A percentile compares a stretch with the other conserved stretches of the same genome.
phyloP scores from a whole-genome alignment of 2,113 vertebrate genomes.

The Protobothrops flavoviridis region DNA sequence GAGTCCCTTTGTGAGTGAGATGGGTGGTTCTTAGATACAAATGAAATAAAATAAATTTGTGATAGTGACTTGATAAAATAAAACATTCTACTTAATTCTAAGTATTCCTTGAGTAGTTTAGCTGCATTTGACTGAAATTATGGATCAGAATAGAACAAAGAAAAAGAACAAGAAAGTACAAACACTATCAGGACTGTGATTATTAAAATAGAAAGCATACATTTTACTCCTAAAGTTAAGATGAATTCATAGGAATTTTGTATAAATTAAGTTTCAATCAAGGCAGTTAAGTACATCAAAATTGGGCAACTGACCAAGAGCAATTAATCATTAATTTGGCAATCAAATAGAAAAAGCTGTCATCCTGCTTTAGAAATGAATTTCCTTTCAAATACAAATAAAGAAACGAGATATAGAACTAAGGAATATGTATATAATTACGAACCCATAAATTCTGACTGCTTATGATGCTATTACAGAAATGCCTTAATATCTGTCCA shows the following conservation, averaged over 20 bases:
- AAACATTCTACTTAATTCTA: background rate
- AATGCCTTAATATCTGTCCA: background rate
- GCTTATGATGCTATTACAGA: background rate
- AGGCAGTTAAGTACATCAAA: background rate
- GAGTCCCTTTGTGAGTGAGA: background rate
- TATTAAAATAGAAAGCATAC: background rate
- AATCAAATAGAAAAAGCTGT: background rate
- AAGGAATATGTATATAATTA: background rate
- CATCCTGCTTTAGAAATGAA: conserved; percentile 5
- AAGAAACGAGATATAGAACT: background rate
- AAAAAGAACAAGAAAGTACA: background rate
- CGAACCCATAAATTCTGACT: background rate
- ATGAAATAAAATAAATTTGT: background rate
- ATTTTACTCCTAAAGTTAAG: background rate
- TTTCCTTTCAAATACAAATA: background rate
- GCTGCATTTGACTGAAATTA: background rate
- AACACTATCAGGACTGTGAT: background rate
- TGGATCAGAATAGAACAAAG: background rate
- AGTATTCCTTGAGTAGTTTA: background rate
- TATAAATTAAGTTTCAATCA: background rate
- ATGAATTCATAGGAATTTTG: background rate
- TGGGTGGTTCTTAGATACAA: background rate
- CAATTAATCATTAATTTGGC: background rate
- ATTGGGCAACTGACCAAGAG: background rate
- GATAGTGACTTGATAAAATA: background rate